Evolutionary conservation across 2,797 vertebrate species (phyloP).

Genomic region (Rhabdophis nuchalis): DNA sequence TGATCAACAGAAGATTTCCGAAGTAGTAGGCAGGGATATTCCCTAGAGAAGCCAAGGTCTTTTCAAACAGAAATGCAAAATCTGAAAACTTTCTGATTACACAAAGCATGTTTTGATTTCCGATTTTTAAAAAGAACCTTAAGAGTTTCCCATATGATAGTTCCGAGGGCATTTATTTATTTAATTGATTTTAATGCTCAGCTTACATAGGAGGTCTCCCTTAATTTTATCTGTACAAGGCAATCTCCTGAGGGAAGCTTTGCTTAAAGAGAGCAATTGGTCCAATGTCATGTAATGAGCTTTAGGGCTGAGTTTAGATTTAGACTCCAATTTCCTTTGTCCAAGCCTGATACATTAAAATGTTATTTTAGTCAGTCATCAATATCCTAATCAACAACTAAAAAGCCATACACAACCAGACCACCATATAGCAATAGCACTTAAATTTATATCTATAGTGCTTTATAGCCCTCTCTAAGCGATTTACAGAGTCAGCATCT

Average conservation of each 20-base stretch:
- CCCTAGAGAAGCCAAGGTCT: neutral
- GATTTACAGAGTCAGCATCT: too few relatives aligned
- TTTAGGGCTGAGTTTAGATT: neutral
- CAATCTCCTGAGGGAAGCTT: neutral
- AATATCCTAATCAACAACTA: too few relatives aligned
- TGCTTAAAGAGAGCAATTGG: neutral
- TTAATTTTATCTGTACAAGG: neutral
- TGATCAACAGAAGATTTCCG: neutral
- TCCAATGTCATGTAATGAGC: neutral
- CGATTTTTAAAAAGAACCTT: neutral
- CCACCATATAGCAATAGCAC: too few relatives aligned
- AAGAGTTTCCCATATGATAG: neutral
- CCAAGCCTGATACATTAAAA: neutral
- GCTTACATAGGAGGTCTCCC: neutral
- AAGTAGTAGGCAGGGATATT: neutral
- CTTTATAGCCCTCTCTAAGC: too few relatives aligned
- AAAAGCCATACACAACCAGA: too few relatives aligned
- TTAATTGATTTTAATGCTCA: neutral
- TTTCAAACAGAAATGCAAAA: neutral
- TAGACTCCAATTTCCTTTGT: neutral
- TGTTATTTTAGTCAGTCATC: too few relatives aligned
- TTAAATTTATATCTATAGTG: too few relatives aligned
- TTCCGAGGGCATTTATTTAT: neutral
- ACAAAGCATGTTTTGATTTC: neutral
- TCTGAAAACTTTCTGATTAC: neutral